Evolutionary conservation across 2,888 invertebrate species (phyloP), one percentile per base, ranked within the genome.

Genomic region (Theretra japonica): DNA sequence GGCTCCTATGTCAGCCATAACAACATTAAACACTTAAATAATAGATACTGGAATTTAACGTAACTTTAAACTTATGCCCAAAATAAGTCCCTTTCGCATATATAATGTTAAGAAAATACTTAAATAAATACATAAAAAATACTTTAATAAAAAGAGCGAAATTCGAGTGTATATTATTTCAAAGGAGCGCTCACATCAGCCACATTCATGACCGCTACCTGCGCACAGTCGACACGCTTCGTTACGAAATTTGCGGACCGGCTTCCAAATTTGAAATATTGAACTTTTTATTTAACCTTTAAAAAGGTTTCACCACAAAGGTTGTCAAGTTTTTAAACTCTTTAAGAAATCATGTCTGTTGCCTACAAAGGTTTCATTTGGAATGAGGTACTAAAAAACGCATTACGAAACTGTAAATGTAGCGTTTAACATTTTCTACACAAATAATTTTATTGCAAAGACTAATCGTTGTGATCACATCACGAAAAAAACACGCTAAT

Each of bases 261-360:
- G 83, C 84, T 87, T 88, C 91, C 88, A 87, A 89, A 89, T 91
- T 90, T 91, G 91, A 92, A 87, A 89, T 92, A 92, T 88, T 84
- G 75, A 62, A 62, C 82, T 74, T 73, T 73, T 77, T 75, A 80
- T 81, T 80, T 75, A 75, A 76, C 73, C 72, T 79, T 77, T 25
- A 75, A 73, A 65, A 48, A 48, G 15, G 28, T 21, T 71, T 48
- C 41, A 30, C 11, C 68, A 68, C 28, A 68, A 72, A 71, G 41
- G 56, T 70, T 68, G 25, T 33, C 58, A 59, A 33, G 53, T 62
- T 71, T 71, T 69, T 53, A 7, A 30, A 15, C 8, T 25, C 21
- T 25, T 23, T 71, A 25, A 25, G 25, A 58, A 28, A 58, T 25
- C 23, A 28, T 58, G 58, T 25, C 1, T 53, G 19, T 53, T 53